A percentile compares a stretch with the other conserved stretches of the same genome.
Evolutionary conservation across 2,797 vertebrate species (phyloP).

Genomic region (Enteromius afrohamiltoni): DNA sequence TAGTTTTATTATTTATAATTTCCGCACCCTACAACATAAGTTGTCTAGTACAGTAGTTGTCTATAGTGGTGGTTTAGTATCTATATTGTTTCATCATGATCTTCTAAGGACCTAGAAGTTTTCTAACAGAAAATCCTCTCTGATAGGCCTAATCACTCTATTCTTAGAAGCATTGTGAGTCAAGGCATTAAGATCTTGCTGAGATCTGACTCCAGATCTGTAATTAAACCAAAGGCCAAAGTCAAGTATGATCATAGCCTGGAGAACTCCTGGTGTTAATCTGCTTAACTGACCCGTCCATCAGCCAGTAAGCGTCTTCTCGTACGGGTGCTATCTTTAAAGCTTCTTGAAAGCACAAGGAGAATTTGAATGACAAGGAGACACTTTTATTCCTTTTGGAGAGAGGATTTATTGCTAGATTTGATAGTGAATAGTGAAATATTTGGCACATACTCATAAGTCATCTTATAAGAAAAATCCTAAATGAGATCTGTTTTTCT

Average conservation of each 20-base stretch:
- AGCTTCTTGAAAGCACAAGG: conserved; percentile 5
- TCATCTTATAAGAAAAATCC: not conserved
- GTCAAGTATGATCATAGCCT: conserved; percentile 39
- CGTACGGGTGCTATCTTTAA: conserved; percentile 3
- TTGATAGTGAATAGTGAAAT: not conserved
- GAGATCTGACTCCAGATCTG: conserved; percentile 5
- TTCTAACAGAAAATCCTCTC: conserved; percentile 9
- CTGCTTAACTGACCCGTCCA: conserved; percentile 30
- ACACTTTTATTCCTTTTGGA: not conserved
- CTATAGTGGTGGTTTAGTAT: not conserved
- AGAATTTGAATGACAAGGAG: not conserved
- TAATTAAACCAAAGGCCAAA: conserved; percentile 42
- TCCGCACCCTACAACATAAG: not conserved
- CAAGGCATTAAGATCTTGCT: conserved; percentile 7
- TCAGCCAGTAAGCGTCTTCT: conserved; percentile 33
- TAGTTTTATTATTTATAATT: not conserved
- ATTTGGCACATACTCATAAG: not conserved
- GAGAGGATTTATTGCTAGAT: not conserved
- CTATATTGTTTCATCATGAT: not conserved
- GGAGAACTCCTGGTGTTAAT: conserved; percentile 34
- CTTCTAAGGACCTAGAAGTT: not conserved
- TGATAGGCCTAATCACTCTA: conserved; percentile 12
- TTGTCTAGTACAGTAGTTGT: not conserved
- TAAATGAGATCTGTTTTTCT: not conserved
- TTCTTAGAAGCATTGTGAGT: conserved; percentile 18